Conservation (phyloP, 92 coral and sea anemone genomes). For the Chrysogorgia sp. region DNA sequence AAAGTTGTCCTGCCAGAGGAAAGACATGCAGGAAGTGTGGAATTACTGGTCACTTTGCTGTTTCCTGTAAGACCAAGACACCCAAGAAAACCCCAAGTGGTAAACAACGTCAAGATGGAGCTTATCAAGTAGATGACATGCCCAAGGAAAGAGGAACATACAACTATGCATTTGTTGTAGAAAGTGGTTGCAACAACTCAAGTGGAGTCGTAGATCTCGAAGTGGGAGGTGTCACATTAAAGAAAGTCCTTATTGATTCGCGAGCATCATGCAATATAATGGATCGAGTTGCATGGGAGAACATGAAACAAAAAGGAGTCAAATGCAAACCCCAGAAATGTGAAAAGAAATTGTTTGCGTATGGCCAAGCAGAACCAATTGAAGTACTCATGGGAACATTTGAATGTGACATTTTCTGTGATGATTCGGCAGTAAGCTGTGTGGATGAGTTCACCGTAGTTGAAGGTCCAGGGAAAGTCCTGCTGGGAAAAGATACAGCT, state of each 20-base stretch:
- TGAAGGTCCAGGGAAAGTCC: constrained; percentile 43
- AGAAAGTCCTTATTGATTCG: constrained; percentile 38
- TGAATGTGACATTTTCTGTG: constrained; percentile 29
- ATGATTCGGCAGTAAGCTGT: constrained; percentile 14
- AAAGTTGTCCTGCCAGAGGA: constrained; percentile 40
- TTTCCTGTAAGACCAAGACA: constrained; percentile 37
- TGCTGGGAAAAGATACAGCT: constrained; percentile 55
- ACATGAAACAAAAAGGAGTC: too few species aligned
- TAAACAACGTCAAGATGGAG: constrained; percentile 18
- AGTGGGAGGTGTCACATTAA: constrained; percentile 34
- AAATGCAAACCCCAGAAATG: constrained; percentile 35
- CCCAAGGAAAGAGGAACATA: constrained; percentile 40
- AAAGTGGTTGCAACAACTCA: not conserved
- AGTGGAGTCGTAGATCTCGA: constrained; percentile 16
- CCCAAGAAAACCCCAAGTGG: constrained; percentile 16
- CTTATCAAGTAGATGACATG: constrained; percentile 11
- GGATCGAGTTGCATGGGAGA: constrained; percentile 36
- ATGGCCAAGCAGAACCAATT: constrained; percentile 34
- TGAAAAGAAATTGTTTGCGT: constrained; percentile 14
- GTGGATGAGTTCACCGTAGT: constrained; percentile 51
- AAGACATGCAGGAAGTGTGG: constrained; percentile 26
- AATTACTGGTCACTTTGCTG: constrained; percentile 45
- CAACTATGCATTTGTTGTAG: constrained; percentile 19
- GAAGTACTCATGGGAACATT: constrained; percentile 27
- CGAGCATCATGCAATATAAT: constrained; percentile 43